Base-by-base conservation (phyloP, 2,113 vertebrate species). In the Varanus salvator region DNA sequence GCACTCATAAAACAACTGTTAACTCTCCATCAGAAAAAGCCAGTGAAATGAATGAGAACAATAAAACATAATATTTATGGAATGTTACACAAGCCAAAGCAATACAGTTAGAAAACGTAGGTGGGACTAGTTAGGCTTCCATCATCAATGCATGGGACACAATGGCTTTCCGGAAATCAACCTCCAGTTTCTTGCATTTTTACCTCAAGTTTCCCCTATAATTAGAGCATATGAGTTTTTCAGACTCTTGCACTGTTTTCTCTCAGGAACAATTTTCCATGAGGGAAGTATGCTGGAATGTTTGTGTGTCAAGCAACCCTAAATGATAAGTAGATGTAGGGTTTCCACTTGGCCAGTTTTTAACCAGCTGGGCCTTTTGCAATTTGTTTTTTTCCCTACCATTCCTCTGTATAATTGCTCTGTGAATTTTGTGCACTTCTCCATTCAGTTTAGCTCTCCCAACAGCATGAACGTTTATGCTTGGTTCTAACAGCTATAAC, bases 1-100 rank as follows among this genome's bases (percentile, higher is more conserved):
- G 71, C 86, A 82, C 72, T 86, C 71, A 44, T 54, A 88, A 90
- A 90, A 71, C 52, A 90, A 85, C 57, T 87, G n/a, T 34, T 64
- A 87, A 88, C 15, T 86, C 38, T 88, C 25, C 82, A 90, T 76
- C 31, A 76, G 6, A 64, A 72, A 48, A 69, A 84, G 80, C 29
- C n/a, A 86, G 60, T 29, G 83, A 76, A 71, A 84, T 72, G 84
- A 77, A 77, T 38, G 64, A 23, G 83, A 89, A 84, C 27, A 84
- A 71, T 72, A 87, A 72, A 86, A 7, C 84, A 80, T 38, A 60
- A 84, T 69, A 84, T 60, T 78, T 80, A 48, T 54, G 72, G 87
- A 64, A 86, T 85, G 44, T 44, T 80, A 7, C n/a, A 84, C 21
- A 92, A 76, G 77, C 54, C 66, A 75, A 80, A 80, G 52, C 38